These are phyloP conservation scores for Melitaea athalia DNA, from an alignment of 2,888 invertebrate species.

Conservation along the genomic window DNA sequence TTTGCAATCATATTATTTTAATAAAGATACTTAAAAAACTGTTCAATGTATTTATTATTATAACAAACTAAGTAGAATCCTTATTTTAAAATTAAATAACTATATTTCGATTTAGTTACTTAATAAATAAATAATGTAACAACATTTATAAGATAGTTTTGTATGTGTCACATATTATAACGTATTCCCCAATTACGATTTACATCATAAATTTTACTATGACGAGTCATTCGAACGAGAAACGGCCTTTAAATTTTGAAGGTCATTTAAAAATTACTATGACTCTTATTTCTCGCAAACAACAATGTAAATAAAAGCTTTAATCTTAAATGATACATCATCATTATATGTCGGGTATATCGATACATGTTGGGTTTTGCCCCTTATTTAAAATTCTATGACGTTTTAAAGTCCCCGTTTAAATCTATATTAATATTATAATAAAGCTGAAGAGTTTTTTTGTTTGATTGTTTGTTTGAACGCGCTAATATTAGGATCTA, in stretches of 20 bases:
- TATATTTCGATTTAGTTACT: too few species aligned
- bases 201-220: conserved; percentile 17
- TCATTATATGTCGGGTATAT: too few species aligned
- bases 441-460: too few species aligned
- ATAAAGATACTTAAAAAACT: too few species aligned
- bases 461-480: too few species aligned
- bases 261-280: conserved; percentile 15
- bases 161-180: conserved; percentile 11
- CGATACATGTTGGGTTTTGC: conserved; percentile 29
- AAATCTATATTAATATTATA: too few species aligned
- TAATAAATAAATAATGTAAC: not conserved
- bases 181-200: conserved; percentile 15
- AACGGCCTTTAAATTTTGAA: conserved; percentile 21
- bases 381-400: conserved; percentile 14
- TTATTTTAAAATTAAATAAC: too few species aligned
- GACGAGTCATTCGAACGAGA: conserved; percentile 13
- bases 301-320: conserved; percentile 3
- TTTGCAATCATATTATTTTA: too few species aligned
- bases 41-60: too few species aligned
- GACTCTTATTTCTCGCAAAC: conserved; percentile 3
- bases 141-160: not conserved
- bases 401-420: conserved; percentile 17
- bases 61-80: too few species aligned
- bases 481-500: too few species aligned
- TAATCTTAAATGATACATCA: conserved; percentile 20